These are phyloP conservation scores for Globicephala melas DNA, from an alignment of 2,113 vertebrate species.

Conservation along the genomic window DNA sequence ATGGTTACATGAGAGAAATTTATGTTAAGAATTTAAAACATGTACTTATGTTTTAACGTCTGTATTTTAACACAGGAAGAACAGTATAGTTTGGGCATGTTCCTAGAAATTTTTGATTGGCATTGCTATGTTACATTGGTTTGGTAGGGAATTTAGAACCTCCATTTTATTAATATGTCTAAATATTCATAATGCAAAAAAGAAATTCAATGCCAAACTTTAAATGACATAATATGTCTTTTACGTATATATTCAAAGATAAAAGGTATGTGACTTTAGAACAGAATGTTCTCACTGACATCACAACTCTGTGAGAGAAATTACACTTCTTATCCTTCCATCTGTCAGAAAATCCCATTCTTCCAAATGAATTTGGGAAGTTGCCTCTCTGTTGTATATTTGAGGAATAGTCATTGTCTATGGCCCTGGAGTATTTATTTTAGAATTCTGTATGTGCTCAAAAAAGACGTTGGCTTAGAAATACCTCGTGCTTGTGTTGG, in stretches of 20 bases:
- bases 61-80: not conserved
- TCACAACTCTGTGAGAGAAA: not conserved
- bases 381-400: not conserved
- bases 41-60: not conserved
- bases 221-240: not conserved
- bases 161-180: not conserved
- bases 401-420: not conserved
- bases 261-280: not conserved
- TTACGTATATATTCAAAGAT: not conserved
- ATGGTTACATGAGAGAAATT: not conserved
- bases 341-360: not conserved
- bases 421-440: not conserved
- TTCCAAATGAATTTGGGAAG: not conserved
- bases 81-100: not conserved
- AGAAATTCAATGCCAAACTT: not conserved
- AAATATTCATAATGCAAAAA: not conserved
- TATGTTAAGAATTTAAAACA: not conserved
- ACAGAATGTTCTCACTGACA: not conserved
- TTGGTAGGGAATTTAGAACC: not conserved
- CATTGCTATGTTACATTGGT: not conserved
- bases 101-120: not conserved
- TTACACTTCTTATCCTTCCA: not conserved
- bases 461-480: not conserved
- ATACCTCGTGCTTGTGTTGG: not conserved
- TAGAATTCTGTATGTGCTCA: not conserved